Evolutionary conservation across 2,797 vertebrate genomes (phyloP), one percentile per base, ranked within the genome.

Genomic region (Sternarchorhynchus goeldii): DNA sequence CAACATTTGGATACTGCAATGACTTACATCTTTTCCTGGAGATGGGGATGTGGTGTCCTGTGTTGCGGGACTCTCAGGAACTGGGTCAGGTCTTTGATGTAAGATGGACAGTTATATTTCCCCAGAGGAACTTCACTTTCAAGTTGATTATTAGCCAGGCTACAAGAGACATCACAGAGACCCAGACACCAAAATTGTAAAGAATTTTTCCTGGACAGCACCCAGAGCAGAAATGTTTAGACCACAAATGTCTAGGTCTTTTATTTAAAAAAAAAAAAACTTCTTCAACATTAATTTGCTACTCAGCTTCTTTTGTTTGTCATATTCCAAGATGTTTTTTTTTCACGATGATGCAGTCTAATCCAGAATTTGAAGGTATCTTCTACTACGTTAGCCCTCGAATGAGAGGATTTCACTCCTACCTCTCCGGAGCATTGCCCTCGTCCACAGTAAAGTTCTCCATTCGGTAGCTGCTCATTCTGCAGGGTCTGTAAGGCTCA

Each of bases 401-500:
- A 4, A 7, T 36, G 34, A 7, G 34, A 36, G 34, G 4, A 12
- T 14, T 50, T 14, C 10, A 50, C 45, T 50, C 66, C 16, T 55
- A 82, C 82, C 68, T 60, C 7, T 81, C 73, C 41, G 82, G 94
- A 67, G 2, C 89, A 21, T 85, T 2, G 39, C 96, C 96, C 0
- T 95, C 93, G 83, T 93, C 93, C 0, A 91, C 88, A 0, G 0
- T 17, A 39, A 41, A 84, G 0, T 77, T 70, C 69, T 82, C 14
- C 0, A 14, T 0, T 62, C n/a, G 77, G 4, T 60, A 76, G 2
- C 84, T 88, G 5, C 77, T 77, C 70, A 89, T 81, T 62, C 82
- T 83, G 31, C 81, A 86, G 0, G 91, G 93, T 81, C 64, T 88
- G 86, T 92, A 96, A 14, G 93, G 93, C 0, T 90, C 85, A 0